phyloP scores from a whole-genome alignment of 1,140 invertebrate genomes.

The Ooceraea biroi region DNA sequence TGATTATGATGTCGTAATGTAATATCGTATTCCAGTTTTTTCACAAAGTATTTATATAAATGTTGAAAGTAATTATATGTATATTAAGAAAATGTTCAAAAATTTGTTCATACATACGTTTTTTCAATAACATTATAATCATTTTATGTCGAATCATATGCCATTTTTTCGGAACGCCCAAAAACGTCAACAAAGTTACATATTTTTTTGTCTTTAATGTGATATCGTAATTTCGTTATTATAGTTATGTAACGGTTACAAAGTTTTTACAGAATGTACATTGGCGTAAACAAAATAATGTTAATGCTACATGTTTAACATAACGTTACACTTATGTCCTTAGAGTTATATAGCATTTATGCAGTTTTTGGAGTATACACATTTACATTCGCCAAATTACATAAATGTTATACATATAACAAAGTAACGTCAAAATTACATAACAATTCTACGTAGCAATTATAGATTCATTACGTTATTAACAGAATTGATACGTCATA shows the following conservation, averaged over 20 bases:
- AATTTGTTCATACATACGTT: too few species aligned
- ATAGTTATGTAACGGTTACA: background rate
- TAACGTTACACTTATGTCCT: background rate
- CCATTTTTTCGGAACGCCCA: background rate
- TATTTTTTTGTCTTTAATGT: background rate
- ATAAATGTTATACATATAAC: background rate
- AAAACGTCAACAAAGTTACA: background rate
- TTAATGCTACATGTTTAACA: slow-evolving; percentile 3
- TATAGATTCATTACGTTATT: background rate
- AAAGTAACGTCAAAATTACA: slow-evolving; percentile 1
- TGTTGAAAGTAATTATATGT: background rate
- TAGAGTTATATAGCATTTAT: slow-evolving; percentile 1
- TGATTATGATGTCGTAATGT: too few species aligned
- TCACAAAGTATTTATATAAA: background rate
- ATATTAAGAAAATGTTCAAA: too few species aligned
- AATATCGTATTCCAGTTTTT: background rate
- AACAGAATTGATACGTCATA: background rate
- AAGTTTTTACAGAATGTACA: slow-evolving; percentile 2
- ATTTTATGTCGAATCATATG: too few species aligned
- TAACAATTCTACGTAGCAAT: background rate
- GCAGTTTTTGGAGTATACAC: background rate
- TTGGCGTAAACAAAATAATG: background rate
- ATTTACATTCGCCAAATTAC: background rate
- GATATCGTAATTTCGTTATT: background rate
- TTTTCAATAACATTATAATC: too few species aligned